Conservation (phyloP, 2,797 vertebrate genomes). For the Pseudochirops corinnae region DNA sequence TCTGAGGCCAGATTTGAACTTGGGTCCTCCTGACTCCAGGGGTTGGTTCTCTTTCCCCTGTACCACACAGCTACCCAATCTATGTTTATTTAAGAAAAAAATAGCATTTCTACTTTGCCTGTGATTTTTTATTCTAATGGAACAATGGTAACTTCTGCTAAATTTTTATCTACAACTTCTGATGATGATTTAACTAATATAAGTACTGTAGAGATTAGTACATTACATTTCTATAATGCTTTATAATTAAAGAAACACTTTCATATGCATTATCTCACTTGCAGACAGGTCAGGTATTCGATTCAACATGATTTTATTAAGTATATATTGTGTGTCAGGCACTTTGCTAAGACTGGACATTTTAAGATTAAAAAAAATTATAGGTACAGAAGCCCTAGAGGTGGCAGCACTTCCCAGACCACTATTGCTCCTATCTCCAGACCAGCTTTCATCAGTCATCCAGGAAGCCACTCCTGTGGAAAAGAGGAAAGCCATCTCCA, state of each 20-base stretch:
- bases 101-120: slow-evolving; percentile 28
- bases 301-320: background rate
- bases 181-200: background rate
- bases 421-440: background rate
- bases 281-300: background rate
- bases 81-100: background rate
- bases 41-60: no score
- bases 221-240: background rate
- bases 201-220: background rate
- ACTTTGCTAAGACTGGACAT: no score
- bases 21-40: no score
- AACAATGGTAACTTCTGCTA: background rate
- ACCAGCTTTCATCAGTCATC: background rate
- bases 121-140: slow-evolving; percentile 57
- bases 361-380: background rate
- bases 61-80: no score
- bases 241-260: background rate
- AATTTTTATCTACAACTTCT: background rate
- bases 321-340: no score
- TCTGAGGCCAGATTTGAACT: no score
- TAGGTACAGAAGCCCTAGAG: background rate
- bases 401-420: background rate
- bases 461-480: background rate
- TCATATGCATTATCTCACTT: background rate
- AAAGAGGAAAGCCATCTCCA: background rate